Evolutionary conservation across 2,888 invertebrate genomes (phyloP), one percentile per base, ranked within the genome.

Genomic region (Pediacus dermestoides): DNA sequence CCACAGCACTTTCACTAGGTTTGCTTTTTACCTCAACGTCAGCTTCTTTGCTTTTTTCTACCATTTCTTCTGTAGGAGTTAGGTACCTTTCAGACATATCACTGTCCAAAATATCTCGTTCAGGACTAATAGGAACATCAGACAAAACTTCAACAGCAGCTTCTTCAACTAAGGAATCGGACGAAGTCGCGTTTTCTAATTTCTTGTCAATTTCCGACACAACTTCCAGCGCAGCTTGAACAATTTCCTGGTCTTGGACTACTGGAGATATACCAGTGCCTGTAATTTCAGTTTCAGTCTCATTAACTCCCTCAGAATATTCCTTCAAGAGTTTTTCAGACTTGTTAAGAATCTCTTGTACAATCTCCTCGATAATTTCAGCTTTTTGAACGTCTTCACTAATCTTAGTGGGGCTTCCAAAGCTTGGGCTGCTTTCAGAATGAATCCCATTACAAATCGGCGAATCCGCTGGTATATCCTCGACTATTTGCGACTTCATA

Each of bases 61-160:
- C 55, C 8, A 60, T 56, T 50, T 70, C 69, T 63, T 82, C 82
- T 23, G 80, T 81, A 12, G 82, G 82, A 31, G 82, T 82, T 44
- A 81, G 66, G 58, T 82, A 82, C 40, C 80, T 71, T 57, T 84
- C 83, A 30, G 82, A 82, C 45, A 77, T 75, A 63, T 84, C 82
- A 48, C 81, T 82, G 32, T 82, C 74, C 43, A 77, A 74, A 22
- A 78, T 72, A 64, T 81, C 81, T 48, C 75, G 73, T 55, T 81
- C 74, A 12, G 57, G 54, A 7, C 70, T 53, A 48, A 18, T 69
- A 67, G 40, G 49, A 41, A 14, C 68, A 13, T 13, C 14, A 9
- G 12, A 11, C 2, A 72, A 70, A 4, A 70, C 62, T 47, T 72
- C 64, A 48, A 73, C 71, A 0, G 74, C 73, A 47, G 73, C 74